Evolutionary conservation across 1,140 invertebrate species (phyloP).

Genomic region (Meloidogyne exigua): DNA sequence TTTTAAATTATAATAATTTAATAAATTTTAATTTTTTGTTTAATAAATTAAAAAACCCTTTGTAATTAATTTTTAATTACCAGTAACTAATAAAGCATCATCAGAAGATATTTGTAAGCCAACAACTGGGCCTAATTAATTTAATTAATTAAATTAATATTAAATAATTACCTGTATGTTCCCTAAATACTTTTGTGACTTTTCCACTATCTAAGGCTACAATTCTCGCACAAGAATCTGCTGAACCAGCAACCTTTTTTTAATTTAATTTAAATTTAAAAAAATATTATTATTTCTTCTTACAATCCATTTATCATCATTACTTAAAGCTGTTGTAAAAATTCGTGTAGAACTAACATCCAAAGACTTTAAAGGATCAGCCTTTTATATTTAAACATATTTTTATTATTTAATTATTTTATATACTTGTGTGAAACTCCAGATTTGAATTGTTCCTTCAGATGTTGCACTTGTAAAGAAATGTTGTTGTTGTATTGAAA

Average conservation of each 20-base stretch:
- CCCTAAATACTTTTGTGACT: slow-evolving; percentile 52
- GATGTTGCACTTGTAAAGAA: slow-evolving; percentile 56
- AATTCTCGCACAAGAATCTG: slow-evolving; percentile 60
- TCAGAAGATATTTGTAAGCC: slow-evolving; percentile 58
- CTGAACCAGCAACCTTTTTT: slow-evolving; percentile 46
- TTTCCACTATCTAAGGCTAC: slow-evolving; percentile 54
- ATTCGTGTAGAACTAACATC: slow-evolving; percentile 40
- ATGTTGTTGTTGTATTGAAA: slow-evolving; percentile 6
- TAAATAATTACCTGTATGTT: slow-evolving; percentile 45
- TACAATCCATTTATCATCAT: slow-evolving; percentile 52
- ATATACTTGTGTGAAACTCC: slow-evolving; percentile 49
- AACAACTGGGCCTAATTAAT: slow-evolving; percentile 52
- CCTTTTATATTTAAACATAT: slow-evolving; percentile 19
- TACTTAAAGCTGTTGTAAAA: slow-evolving; percentile 54
- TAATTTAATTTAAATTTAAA: not conserved
- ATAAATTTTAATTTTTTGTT: too few species aligned
- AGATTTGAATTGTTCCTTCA: slow-evolving; percentile 53
- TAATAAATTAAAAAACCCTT: too few species aligned
- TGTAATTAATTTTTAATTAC: too few species aligned
- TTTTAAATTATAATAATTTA: too few species aligned
- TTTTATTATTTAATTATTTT: not conserved
- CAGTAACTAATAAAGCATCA: slow-evolving; percentile 59
- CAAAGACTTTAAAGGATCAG: slow-evolving; percentile 52
- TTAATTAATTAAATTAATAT: not conserved
- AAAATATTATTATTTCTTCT: not conserved